These are phyloP conservation scores for Cephus cinctus DNA, from an alignment of 1,140 invertebrate species.

Conservation along the genomic window DNA sequence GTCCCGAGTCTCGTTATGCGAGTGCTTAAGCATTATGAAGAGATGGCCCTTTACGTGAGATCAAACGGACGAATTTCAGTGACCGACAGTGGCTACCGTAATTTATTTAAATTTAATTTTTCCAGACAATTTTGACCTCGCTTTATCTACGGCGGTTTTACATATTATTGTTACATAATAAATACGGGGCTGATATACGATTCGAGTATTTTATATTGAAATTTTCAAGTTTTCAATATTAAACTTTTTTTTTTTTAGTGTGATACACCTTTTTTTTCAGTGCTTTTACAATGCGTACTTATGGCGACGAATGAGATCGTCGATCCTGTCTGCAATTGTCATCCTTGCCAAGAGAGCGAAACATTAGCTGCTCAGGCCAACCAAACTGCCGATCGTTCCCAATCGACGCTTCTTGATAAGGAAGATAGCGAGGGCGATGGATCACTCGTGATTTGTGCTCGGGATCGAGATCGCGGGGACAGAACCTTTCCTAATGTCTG, in stretches of 20 bases:
- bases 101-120: too few relatives aligned
- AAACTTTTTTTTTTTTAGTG: not conserved
- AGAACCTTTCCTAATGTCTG: conserved; percentile 45
- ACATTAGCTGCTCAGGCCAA: conserved; percentile 29
- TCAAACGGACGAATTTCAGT: too few relatives aligned
- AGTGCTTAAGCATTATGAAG: too few relatives aligned
- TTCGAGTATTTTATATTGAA: too few relatives aligned
- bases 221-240: too few relatives aligned
- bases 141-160: too few relatives aligned
- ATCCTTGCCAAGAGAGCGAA: conserved; percentile 34
- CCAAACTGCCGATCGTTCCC: conserved; percentile 14
- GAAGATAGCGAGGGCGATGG: conserved; percentile 37
- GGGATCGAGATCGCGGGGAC: conserved; percentile 38
- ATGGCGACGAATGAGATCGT: not conserved
- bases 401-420: not conserved
- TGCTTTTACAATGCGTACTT: not conserved
- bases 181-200: too few relatives aligned
- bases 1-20: too few relatives aligned
- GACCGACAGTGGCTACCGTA: too few relatives aligned
- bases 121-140: too few relatives aligned
- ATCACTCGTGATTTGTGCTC: conserved; percentile 42
- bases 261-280: not conserved
- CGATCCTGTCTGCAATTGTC: conserved; percentile 35
- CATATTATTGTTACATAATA: too few relatives aligned
- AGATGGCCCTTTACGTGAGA: too few relatives aligned